Percentiles rank a stretch among this genome's conserved stretches.
phyloP scores from a whole-genome alignment of 2,888 invertebrate species.

The Phania funesta region DNA sequence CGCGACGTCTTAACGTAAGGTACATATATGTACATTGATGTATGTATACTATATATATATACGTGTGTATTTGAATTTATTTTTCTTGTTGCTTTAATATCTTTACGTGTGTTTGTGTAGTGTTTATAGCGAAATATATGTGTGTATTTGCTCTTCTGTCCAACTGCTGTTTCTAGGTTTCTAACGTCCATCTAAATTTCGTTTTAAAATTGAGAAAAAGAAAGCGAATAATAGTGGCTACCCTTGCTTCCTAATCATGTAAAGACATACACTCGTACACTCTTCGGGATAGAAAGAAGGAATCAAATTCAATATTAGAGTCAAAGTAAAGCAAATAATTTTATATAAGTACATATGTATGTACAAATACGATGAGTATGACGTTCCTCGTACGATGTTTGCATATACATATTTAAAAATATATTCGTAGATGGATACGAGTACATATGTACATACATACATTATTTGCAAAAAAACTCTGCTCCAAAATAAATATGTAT shows the following conservation, averaged over 20 bases:
- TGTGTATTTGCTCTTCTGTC: conserved; percentile 33
- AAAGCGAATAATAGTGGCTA: conserved; percentile 32
- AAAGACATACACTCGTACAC: conserved; percentile 4
- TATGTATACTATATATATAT: neutral
- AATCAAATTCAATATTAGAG: conserved; percentile 38
- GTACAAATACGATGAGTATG: neutral
- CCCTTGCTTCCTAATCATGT: neutral
- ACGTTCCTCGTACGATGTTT: conserved; percentile 22
- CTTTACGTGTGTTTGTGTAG: neutral
- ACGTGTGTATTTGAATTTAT: conserved; percentile 2
- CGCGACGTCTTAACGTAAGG: conserved; percentile 49
- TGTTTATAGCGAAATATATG: neutral
- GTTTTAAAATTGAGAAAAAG: conserved; percentile 67
- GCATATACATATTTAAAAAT: conserved; percentile 45
- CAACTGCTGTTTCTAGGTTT: conserved; percentile 52
- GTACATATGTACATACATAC: no score
- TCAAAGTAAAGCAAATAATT: conserved; percentile 1
- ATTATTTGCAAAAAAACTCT: conserved; percentile 54
- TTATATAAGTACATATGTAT: neutral
- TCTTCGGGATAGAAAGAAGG: neutral
- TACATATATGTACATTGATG: conserved; percentile 19
- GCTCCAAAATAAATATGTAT: conserved; percentile 15
- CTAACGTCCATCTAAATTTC: conserved; percentile 69
- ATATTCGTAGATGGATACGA: no score
- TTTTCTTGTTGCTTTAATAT: conserved; percentile 24